These are phyloP conservation scores for Sycophila texana DNA, from an alignment of 2,888 invertebrate species.

Conservation along the genomic window DNA sequence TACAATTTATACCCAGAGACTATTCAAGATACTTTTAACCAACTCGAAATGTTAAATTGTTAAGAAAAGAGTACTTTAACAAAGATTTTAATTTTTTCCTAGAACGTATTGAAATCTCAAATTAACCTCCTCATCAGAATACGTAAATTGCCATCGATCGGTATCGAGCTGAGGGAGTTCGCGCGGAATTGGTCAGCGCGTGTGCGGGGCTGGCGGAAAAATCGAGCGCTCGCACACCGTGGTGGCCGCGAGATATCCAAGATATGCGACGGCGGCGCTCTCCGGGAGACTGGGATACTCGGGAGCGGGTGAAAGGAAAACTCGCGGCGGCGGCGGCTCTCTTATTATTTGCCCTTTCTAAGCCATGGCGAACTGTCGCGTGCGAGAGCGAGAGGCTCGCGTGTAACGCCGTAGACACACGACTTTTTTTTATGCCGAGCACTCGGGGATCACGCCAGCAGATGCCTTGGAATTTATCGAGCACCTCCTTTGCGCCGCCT, in stretches of 20 bases:
- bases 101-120: too few species aligned
- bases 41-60: too few species aligned
- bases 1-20: too few species aligned
- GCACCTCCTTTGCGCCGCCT: not conserved
- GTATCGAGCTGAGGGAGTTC: too few species aligned
- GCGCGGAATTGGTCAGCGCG: not conserved
- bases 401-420: constrained; percentile 22
- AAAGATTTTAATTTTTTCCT: too few species aligned
- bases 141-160: too few species aligned
- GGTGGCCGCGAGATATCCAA: constrained; percentile 38
- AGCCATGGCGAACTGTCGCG: constrained; percentile 17
- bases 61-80: too few species aligned
- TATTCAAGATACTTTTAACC: too few species aligned
- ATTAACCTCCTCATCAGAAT: too few species aligned
- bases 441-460: too few species aligned
- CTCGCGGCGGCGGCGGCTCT: constrained; percentile 19
- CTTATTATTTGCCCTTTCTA: constrained; percentile 52
- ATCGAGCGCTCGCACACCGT: constrained; percentile 1
- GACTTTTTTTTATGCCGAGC: constrained; percentile 8
- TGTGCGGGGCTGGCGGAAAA: constrained; percentile 4
- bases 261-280: constrained; percentile 35
- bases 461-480: not conserved
- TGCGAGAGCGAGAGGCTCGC: constrained; percentile 22
- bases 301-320: constrained; percentile 54
- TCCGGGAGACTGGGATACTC: constrained; percentile 30